These are phyloP conservation scores for Lagopus leucura DNA, from an alignment of 2,113 vertebrate species.

Conservation along the genomic window DNA sequence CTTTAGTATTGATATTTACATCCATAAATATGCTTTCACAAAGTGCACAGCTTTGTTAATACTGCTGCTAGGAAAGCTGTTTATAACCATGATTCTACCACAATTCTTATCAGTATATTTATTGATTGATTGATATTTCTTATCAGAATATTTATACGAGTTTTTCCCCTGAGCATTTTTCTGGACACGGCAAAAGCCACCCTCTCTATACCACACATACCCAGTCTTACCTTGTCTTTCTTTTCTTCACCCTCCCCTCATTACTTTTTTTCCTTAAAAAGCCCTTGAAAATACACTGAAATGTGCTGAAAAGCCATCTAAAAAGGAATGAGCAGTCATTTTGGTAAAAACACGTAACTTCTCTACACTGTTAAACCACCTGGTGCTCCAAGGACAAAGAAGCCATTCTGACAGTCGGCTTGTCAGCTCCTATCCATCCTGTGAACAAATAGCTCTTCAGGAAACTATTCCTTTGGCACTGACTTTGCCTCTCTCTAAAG, in stretches of 20 bases:
- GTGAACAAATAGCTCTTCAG: slow-evolving; percentile 49
- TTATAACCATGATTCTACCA: not conserved
- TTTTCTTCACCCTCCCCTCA: not conserved
- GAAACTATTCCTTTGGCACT: slow-evolving; percentile 34
- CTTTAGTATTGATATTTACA: not conserved
- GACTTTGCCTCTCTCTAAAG: slow-evolving; percentile 32
- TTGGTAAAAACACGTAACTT: not conserved
- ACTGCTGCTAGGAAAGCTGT: not conserved
- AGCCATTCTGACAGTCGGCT: slow-evolving; percentile 42
- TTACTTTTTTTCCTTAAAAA: not conserved
- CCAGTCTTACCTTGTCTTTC: not conserved
- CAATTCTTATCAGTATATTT: not conserved
- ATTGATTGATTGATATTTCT: too few relatives aligned
- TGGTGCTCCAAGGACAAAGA: slow-evolving; percentile 70
- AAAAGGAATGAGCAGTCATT: slow-evolving; percentile 48
- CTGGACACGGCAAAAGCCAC: not conserved
- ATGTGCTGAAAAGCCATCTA: slow-evolving; percentile 19
- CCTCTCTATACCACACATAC: accelerated
- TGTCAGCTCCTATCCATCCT: slow-evolving; percentile 61
- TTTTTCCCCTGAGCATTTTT: not conserved
- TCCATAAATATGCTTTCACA: not conserved
- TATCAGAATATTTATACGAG: not conserved
- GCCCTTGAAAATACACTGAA: not conserved
- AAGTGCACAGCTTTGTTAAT: not conserved
- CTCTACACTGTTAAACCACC: slow-evolving; percentile 39